Conservation (phyloP, 2,113 vertebrate genomes). For the Ailurus styani region DNA sequence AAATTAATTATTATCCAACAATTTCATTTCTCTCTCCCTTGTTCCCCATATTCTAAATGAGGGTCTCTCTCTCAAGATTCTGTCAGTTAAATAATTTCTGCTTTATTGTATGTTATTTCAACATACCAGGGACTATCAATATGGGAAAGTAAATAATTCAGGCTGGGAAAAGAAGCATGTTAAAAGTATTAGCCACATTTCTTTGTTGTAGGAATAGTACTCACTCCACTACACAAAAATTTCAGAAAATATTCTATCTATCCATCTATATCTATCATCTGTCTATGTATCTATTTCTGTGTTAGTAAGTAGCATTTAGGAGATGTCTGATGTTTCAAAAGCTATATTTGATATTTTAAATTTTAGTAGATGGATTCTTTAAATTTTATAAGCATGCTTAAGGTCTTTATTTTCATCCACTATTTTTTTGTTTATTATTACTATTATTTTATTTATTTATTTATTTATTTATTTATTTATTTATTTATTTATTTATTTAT, state of each 20-base stretch:
- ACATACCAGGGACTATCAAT: neutral
- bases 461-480: too few species aligned
- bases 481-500: too few species aligned
- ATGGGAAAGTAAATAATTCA: neutral
- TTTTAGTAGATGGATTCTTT: neutral
- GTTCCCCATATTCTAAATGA: neutral
- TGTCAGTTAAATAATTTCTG: neutral
- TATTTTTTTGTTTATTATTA: neutral
- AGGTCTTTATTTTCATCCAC: neutral
- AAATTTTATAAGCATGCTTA: neutral
- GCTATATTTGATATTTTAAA: neutral
- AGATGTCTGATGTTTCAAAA: neutral
- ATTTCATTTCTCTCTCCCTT: neutral
- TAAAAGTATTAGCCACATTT: neutral
- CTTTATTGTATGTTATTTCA: neutral
- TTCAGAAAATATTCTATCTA: neutral
- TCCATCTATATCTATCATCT: neutral
- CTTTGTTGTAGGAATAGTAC: neutral
- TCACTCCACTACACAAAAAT: neutral
- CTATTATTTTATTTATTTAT: too few species aligned
- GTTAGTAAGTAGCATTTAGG: neutral
- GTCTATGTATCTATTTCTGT: neutral
- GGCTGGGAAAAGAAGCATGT: neutral
- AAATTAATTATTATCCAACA: neutral
- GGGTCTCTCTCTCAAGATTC: neutral